phyloP scores from a whole-genome alignment of 2,888 invertebrate genomes.

The Cephonodes hylas region DNA sequence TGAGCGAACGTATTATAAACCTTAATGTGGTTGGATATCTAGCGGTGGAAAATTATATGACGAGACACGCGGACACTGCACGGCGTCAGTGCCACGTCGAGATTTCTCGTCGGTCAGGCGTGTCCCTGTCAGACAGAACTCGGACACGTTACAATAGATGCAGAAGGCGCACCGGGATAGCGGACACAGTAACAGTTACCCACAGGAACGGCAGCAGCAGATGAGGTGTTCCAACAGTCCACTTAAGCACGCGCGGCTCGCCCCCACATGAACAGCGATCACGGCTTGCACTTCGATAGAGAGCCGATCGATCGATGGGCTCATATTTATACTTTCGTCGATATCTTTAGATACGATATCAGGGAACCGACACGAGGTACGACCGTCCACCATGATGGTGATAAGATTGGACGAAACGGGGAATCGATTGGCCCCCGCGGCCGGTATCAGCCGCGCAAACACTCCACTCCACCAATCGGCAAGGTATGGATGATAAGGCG shows the following conservation, averaged over 20 bases:
- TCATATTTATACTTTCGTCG: slow-evolving; percentile 79
- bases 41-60: slow-evolving; percentile 12
- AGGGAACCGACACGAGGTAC: slow-evolving; percentile 69
- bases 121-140: not conserved
- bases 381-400: slow-evolving; percentile 75
- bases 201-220: slow-evolving; percentile 19
- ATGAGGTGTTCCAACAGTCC: slow-evolving; percentile 29
- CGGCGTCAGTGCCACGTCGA: slow-evolving; percentile 17
- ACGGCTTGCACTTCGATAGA: slow-evolving; percentile 74
- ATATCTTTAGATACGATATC: slow-evolving; percentile 79
- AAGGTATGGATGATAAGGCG: slow-evolving; percentile 61
- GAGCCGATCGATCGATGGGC: slow-evolving; percentile 79
- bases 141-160: not conserved
- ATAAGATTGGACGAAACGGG: slow-evolving; percentile 71
- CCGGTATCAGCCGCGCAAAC: slow-evolving; percentile 71
- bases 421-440: slow-evolving; percentile 74
- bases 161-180: not conserved
- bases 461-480: slow-evolving; percentile 75
- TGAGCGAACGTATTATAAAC: not conserved
- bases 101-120: not conserved
- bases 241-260: slow-evolving; percentile 40
- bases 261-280: slow-evolving; percentile 60
- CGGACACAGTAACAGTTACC: slow-evolving; percentile 21
- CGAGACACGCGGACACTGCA: not conserved
- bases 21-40: not conserved